Base-by-base conservation (phyloP, 2,888 invertebrate genomes). In the Digitonthophagus gazella region DNA sequence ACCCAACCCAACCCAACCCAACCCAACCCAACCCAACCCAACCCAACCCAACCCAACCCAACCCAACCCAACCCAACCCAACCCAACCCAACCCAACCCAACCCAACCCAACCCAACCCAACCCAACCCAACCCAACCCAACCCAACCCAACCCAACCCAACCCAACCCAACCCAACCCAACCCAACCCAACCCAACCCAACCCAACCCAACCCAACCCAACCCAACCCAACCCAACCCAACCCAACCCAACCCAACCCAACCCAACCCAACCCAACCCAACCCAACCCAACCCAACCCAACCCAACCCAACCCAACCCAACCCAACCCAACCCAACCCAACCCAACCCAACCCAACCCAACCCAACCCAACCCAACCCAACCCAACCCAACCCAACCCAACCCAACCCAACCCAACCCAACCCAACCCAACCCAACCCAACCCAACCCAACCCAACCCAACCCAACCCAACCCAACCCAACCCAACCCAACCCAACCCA, bases 11-110 rank as follows among this genome's bases (percentile, higher is more conserved):
- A 54, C 54, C 54, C 54, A 54, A 54, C 54, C 54, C 54, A 54
- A 54, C 54, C 54, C 54, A 54, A 54, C 54, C 54, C 54, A 54
- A 54, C 54, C 54, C 54, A 54, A 54, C 54, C 54, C 54, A 54
- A 54, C 54, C 54, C 54, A 54, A 54, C 54, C 54, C 54, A 54
- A 54, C 54, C 54, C 54, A 54, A 54, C 54, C 54, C 54, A 63
- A n/a, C 67, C 74, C 72, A 65, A 72, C 65, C 73, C 71, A 64
- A 65, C 67, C 71, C 74, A 65, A 74, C 73, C 73, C 71, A 69
- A 73, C 73, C 74, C 72, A 71, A 74, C 74, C 72, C 72, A 74
- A 75, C 74, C 74, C 74, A 74, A 74, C 66, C 74, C 73, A 73
- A 74, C 54, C 54, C 54, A 54, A 54, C 54, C 54, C 54, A 54